Conservation (phyloP, 2,888 invertebrate genomes). For the Teinopalpus imperialis region DNA sequence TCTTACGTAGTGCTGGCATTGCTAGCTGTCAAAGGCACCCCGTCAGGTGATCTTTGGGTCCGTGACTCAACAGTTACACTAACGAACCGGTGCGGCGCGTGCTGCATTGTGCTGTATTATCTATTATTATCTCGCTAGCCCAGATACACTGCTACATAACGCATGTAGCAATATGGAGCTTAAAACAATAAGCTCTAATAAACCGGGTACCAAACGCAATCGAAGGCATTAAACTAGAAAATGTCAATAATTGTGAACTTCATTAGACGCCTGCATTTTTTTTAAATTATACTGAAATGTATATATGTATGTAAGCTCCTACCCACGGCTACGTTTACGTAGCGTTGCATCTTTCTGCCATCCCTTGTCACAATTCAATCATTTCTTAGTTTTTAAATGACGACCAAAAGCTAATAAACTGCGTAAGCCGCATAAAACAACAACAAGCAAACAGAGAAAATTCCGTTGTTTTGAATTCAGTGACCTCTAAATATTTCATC, state of each 20-base stretch:
- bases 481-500: too few relatives aligned
- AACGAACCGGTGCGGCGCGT: slow-evolving; percentile 79
- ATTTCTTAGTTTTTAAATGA: too few relatives aligned
- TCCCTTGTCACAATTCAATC: too few relatives aligned
- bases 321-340: too few relatives aligned
- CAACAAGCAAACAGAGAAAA: too few relatives aligned
- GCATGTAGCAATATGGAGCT: slow-evolving; percentile 74
- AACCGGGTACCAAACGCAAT: slow-evolving; percentile 71
- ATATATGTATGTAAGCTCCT: too few relatives aligned
- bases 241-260: slow-evolving; percentile 44
- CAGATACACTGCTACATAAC: slow-evolving; percentile 75
- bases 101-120: slow-evolving; percentile 79
- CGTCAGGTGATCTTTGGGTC: slow-evolving; percentile 74
- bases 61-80: slow-evolving; percentile 78
- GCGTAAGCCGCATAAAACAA: too few relatives aligned
- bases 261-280: background rate
- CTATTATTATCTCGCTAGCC: slow-evolving; percentile 78
- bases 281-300: background rate
- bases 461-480: too few relatives aligned
- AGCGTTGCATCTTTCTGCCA: too few relatives aligned
- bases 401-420: too few relatives aligned
- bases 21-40: slow-evolving; percentile 59
- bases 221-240: slow-evolving; percentile 51
- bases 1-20: slow-evolving; percentile 10
- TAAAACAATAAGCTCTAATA: slow-evolving; percentile 80